A percentile compares a stretch with the other conserved stretches of the same genome.
Evolutionary conservation across 2,113 vertebrate genomes (phyloP).

Genomic region (Eupsittula cactorum): DNA sequence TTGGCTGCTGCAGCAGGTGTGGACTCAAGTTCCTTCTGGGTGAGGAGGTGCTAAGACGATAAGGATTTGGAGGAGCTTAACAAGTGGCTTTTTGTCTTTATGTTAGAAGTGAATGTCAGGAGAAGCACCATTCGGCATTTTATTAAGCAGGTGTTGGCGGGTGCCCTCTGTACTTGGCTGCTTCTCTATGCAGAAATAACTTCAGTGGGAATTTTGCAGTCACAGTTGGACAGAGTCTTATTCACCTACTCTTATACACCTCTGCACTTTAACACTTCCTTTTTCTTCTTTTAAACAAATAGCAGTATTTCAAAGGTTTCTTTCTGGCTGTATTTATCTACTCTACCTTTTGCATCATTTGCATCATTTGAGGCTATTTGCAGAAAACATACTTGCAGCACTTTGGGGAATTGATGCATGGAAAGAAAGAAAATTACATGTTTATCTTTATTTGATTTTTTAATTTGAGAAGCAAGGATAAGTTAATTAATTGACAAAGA

Average conservation of each 20-base stretch:
- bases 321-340: background rate
- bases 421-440: conserved; percentile 52
- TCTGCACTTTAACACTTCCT: background rate
- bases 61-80: background rate
- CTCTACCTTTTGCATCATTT: background rate
- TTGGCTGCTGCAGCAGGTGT: background rate
- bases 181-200: background rate
- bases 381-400: background rate
- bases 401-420: conserved; percentile 30
- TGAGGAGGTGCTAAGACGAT: background rate
- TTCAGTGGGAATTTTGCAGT: background rate
- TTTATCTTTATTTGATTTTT: conserved; percentile 65
- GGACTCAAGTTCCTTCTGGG: background rate
- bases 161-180: background rate
- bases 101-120: background rate
- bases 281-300: background rate
- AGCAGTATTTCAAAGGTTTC: background rate
- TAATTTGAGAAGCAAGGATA: conserved; percentile 41
- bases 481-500: conserved; percentile 59
- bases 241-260: background rate
- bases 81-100: background rate
- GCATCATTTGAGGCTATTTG: background rate
- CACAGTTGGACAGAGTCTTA: background rate
- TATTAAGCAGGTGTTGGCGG: background rate
- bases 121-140: background rate